A percentile compares a stretch with the other conserved stretches of the same genome.
Conservation (phyloP, 2,888 invertebrate species). For the Xestia sexstrigata region DNA sequence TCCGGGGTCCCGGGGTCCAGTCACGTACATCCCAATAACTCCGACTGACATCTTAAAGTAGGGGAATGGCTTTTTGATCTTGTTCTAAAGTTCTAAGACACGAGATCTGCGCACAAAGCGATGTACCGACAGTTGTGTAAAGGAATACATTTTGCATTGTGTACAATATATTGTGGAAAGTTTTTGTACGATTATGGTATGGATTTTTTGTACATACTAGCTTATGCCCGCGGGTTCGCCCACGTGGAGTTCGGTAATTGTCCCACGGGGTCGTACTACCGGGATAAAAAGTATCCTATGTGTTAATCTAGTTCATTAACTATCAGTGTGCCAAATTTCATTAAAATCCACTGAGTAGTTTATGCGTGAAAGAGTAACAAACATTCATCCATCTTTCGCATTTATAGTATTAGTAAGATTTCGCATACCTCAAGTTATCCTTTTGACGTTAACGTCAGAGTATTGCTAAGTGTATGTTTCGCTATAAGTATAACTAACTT, state of each 20-base stretch:
- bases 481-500: neutral
- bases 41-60: conserved; percentile 83
- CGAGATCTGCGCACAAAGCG: conserved; percentile 64
- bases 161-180: conserved; percentile 50
- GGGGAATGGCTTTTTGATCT: conserved; percentile 86
- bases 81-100: conserved; percentile 72
- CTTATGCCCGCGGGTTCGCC: too few species aligned
- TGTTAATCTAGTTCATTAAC: too few species aligned
- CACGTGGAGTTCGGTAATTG: too few species aligned
- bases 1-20: conserved; percentile 77
- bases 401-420: too few species aligned
- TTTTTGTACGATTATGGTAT: neutral
- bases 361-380: too few species aligned
- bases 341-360: too few species aligned
- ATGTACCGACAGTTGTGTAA: conserved; percentile 49
- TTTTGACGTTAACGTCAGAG: too few species aligned
- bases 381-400: too few species aligned
- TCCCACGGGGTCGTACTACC: too few species aligned
- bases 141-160: conserved; percentile 50
- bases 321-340: too few species aligned
- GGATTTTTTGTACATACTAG: neutral
- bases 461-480: neutral
- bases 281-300: too few species aligned
- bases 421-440: neutral
- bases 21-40: conserved; percentile 85